Evolutionary conservation across 2,797 vertebrate genomes (phyloP), one percentile per base, ranked within the genome.

Genomic region (Sebastiscus albofasciatus): DNA sequence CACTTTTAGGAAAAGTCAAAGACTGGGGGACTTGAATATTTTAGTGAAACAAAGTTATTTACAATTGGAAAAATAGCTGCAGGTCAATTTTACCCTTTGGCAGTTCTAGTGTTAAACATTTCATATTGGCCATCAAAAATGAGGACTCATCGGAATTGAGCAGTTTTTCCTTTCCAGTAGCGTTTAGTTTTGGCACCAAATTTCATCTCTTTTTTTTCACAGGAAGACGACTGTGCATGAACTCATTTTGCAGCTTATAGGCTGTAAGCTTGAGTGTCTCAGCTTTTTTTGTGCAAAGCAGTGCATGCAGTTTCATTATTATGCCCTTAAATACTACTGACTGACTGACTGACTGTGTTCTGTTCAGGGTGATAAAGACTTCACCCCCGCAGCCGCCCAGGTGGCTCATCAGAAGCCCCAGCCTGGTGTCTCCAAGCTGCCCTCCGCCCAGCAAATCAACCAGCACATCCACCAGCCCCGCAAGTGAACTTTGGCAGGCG

Each of bases 361-460:
- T 75, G 24, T 77, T 72, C 93, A 99, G 98, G 98, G 98, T 2
- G 98, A 99, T 94, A 98, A 98, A 92, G 98, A 99, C 94, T 99
- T 99, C 94, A 97, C 98, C 66, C 98, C 98, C 0, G 98, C 97
- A 1, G 98, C 98, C 0, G 98, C 98, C 46, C 98, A 99, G 95
- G 98, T 99, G 88, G 98, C 98, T 79, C 98, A 99, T 94, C 97
- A 98, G 94, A 99, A 99, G 92, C 98, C 98, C 20, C 97, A 97
- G 81, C 97, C 98, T 59, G 93, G 97, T 36, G 96, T 98, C 81
- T 96, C 98, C 80, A 99, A 98, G 94, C 94, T 97, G 72, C 93
- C 96, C 49, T 72, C 93, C 2, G 70, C 90, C 0, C 96, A 97
- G 34, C 97, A 98, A 18, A 84, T 96, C 92, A 97, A 97, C 72